Percentiles rank a stretch among this genome's conserved stretches.
These are phyloP conservation scores for Neopipo cinnamomea DNA, from an alignment of 2,113 vertebrate species.

Conservation along the genomic window DNA sequence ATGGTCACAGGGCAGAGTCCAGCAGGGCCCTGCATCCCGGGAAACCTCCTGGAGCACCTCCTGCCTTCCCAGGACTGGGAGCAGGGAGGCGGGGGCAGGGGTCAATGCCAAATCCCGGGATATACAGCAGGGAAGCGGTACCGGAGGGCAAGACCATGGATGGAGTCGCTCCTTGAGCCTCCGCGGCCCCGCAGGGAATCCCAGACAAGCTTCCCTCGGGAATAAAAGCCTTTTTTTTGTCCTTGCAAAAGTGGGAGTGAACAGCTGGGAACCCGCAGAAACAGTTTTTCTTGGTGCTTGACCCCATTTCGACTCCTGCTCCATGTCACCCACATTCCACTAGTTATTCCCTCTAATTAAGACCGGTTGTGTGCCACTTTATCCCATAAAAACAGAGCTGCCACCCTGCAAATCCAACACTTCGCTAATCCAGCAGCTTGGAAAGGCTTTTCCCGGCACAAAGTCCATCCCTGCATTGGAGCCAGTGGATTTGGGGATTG, in stretches of 20 bases:
- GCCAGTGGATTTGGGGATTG: background rate
- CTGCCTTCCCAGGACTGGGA: fast-evolving
- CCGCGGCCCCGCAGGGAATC: fast-evolving
- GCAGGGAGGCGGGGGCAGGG: background rate
- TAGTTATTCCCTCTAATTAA: background rate
- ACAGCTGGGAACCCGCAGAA: background rate
- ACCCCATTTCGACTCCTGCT: background rate
- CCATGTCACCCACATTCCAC: no score
- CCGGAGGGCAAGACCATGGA: background rate
- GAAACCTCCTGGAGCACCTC: background rate
- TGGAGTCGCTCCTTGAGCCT: background rate
- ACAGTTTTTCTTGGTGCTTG: background rate
- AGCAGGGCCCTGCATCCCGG: background rate
- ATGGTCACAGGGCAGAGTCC: constrained; percentile 39
- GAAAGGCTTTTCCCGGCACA: background rate
- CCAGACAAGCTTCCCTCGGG: background rate
- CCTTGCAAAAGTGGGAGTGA: background rate
- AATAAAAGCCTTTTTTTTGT: fast-evolving
- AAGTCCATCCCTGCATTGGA: background rate
- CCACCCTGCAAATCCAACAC: background rate
- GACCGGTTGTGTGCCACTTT: fast-evolving
- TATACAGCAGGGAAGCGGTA: fast-evolving
- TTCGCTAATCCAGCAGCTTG: fast-evolving
- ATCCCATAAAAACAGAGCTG: background rate
- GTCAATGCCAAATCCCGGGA: fast-evolving